Conservation (phyloP, 1,140 invertebrate genomes). For the Latrodectus geometricus region DNA sequence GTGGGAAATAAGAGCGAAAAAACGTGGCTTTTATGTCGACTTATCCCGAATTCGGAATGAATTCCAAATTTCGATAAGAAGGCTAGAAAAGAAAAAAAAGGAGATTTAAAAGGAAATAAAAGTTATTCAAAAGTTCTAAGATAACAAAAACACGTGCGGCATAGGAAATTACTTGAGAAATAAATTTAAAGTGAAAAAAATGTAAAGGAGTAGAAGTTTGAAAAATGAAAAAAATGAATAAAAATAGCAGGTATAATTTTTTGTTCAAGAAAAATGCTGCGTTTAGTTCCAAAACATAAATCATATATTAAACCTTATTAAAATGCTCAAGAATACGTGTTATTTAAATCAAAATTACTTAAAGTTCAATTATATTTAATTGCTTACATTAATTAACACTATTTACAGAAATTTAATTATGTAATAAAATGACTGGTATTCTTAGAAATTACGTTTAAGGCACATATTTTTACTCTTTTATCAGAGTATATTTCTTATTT, state of each 20-base stretch:
- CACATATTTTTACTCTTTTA: too few species aligned
- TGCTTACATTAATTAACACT: too few species aligned
- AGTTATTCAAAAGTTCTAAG: constrained; percentile 41
- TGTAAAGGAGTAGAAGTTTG: background rate
- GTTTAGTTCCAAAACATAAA: background rate
- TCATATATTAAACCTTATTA: background rate
- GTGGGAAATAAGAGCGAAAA: background rate
- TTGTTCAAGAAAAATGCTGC: constrained; percentile 10
- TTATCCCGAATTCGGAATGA: constrained; percentile 49
- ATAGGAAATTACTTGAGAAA: constrained; percentile 51
- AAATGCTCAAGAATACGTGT: too few species aligned
- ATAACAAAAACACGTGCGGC: constrained; percentile 44
- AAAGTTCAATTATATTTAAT: too few species aligned
- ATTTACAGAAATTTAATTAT: too few species aligned
- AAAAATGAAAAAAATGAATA: background rate
- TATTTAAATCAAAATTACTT: too few species aligned
- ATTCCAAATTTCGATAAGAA: constrained; percentile 44
- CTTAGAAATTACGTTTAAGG: too few species aligned
- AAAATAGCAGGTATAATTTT: background rate
- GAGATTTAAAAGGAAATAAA: constrained; percentile 46
- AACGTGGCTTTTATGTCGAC: constrained; percentile 35
- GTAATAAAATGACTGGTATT: too few species aligned
- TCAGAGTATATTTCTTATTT: too few species aligned
- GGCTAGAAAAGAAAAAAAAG: background rate
- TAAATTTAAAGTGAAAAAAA: constrained; percentile 29